Evolutionary conservation across 2,888 invertebrate species (phyloP), one percentile per base, ranked within the genome.

Genomic region (Melipona beecheii): DNA sequence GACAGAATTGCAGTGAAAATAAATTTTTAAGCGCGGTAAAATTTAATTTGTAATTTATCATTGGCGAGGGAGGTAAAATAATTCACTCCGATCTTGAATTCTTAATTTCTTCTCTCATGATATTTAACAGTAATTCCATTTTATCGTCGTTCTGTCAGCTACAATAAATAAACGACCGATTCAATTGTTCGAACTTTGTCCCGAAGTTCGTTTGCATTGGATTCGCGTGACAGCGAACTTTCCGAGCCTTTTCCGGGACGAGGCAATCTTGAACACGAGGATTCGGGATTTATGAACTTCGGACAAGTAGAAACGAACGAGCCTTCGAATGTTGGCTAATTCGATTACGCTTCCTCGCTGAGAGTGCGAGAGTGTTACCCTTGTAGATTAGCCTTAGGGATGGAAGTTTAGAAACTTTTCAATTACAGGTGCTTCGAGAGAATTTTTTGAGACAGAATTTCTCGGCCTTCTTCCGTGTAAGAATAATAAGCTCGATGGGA

Each of bases 161-260:
- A 13, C 36, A 11, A 49, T 49, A 43, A 24, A 31, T 21, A n/a
- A 4, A n/a, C 21, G 19, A 43, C 0, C 66, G 49, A 68, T 75
- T n/a, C 36, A 65, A 50, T 5, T 17, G n/a, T 58, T 52, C 36
- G 56, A 50, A 66, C 65, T 52, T 66, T 19, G 17, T 66, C 19
- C 11, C 9, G 19, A 31, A 24, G 54, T 68, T 50, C 9, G 43
- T 27, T 27, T 4, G 52, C 56, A 65, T 17, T n/a, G 11, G 11
- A 43, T 31, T 58, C 52, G 65, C 64, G 76, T 54, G 70, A 56
- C 56, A 70, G 56, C 49, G 1, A 21, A 31, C 17, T 64, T 49
- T 69, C 19, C 27, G 43, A 9, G 19, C 5, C 4, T 19, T 74
- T 49, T 36, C 21, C 64, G 50, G 43, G 65, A 74, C 36, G 24